Evolutionary conservation across 2,797 vertebrate genomes (phyloP), one percentile per base, ranked within the genome.

Genomic region (Centroberyx gerrardi): DNA sequence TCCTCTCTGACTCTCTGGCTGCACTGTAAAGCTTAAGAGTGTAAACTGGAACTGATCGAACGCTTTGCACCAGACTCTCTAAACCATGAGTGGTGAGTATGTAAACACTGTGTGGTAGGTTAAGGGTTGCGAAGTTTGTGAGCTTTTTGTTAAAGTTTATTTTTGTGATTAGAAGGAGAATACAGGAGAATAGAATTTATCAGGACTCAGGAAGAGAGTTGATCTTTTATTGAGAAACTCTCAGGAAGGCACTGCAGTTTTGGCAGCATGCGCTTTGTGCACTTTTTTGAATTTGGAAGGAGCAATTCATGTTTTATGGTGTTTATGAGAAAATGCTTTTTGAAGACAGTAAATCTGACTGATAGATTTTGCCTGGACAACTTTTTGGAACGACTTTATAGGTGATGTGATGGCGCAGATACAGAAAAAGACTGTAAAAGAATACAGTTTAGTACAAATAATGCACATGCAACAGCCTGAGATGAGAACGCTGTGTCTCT

Each of bases 11-110:
- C 55, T 60, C 58, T 80, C 53, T 56, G 52, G 52, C 40, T 13
- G 15, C 52, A 15, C 13, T 12, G 54, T 61, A 42, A 76, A 68
- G 15, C 72, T 15, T 40, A 55, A 22, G n/a, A 76, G 28, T 55
- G 31, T 64, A 52, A 4, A 51, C 52, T 74, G 87, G 81, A 38
- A 31, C 42, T 68, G 40, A 46, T 63, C 1, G 61, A 72, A 81
- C 62, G 18, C 73, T 75, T 73, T 54, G 52, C 74, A 76, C 62
- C 42, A 62, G 59, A 80, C 64, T 58, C 27, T 22, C 5, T 28
- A 52, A 83, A 90, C 55, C 90, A 94, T 95, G 94, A 94, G 93
- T 69, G 93, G 93, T 94, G 90, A 94, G 94, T 95, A 40, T 59
- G 31, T 12, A 82, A 64, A 42, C 31, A 48, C 36, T 22, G 31